Evolutionary conservation across 2,797 vertebrate genomes (phyloP).

Genomic region (Xerus rutilus): DNA sequence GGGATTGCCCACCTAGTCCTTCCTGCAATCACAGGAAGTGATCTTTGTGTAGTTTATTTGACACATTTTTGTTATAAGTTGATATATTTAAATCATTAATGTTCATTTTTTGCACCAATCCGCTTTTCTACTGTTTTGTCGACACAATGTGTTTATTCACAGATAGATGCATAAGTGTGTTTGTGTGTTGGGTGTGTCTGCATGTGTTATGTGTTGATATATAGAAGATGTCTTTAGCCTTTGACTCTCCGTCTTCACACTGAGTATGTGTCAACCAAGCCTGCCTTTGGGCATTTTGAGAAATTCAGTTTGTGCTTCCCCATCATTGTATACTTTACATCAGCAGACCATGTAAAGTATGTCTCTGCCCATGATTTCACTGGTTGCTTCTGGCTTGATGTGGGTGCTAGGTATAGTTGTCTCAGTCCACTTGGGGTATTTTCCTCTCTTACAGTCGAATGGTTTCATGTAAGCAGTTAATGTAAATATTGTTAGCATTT

Average conservation of each 20-base stretch:
- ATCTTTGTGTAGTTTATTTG: conserved; percentile 76
- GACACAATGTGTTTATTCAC: conserved; percentile 76
- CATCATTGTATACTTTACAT: conserved; percentile 93
- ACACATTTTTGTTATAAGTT: conserved; percentile 85
- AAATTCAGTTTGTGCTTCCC: conserved; percentile 90
- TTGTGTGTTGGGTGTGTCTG: conserved; percentile 55
- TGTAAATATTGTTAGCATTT: conserved; percentile 99
- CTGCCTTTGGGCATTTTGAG: conserved; percentile 86
- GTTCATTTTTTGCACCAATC: conserved; percentile 69
- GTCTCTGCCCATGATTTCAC: conserved; percentile 92
- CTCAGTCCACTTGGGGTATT: conserved; percentile 88
- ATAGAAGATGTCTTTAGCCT: conserved; percentile 38
- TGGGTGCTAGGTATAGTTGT: conserved; percentile 92
- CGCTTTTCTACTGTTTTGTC: conserved; percentile 79
- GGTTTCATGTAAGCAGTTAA: conserved; percentile 95
- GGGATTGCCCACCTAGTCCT: conserved; percentile 79
- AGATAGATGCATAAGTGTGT: conserved; percentile 78
- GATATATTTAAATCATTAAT: conserved; percentile 86
- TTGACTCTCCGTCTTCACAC: conserved; percentile 77
- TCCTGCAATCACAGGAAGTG: conserved; percentile 81
- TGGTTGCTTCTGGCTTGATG: conserved; percentile 88
- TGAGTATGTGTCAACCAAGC: conserved; percentile 85
- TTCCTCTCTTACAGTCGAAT: conserved; percentile 87
- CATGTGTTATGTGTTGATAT: conserved; percentile 49
- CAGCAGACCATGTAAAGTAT: conserved; percentile 92